Evolutionary conservation across 2,797 vertebrate genomes (phyloP), one percentile per base, ranked within the genome.

Genomic region (Clarias laeviceps): DNA sequence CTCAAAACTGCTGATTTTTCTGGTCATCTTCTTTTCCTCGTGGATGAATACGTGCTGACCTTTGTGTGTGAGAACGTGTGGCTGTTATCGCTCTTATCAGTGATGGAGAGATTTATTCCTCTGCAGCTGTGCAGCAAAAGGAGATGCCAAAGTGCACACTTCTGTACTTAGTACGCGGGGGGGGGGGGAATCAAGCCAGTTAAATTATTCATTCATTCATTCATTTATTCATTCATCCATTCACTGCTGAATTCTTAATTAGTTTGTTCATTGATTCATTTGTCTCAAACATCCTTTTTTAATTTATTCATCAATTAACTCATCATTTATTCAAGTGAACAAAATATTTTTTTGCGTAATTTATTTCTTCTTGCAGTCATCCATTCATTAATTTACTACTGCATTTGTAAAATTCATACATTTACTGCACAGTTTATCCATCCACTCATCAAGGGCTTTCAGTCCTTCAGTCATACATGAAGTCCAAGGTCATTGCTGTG

Each of bases 91-190:
- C 62, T 1, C 8, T 40, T 62, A 80, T 80, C 78, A 45, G 12
- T 27, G 78, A 80, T 27, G 57, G 22, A 64, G 12, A 32, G 62
- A 81, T 54, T 50, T 22, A 81, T 81, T 54, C 22, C 61, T 29
- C 61, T 5, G 40, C 37, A 80, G 79, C 62, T 40, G 22, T 20
- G 27, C n/a, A 45, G 37, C 37, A 17, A 27, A 17, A 2, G 12
- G 24, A 74, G n/a, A 57, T 8, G 17, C 27, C 6, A 57, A 57
- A 76, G 24, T 57, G 50, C 73, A 73, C 24, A 76, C 40, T 6
- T 27, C 40, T 50, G 72, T 29, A 29, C 40, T 50, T 24, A 14
- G 5, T 54, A 3, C 50, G 6, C 5, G 37, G 37, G 37, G 37
- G 37, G 45, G 45, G 9, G 45, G 45, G 45, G 45, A 0, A 14